Conservation (phyloP, 1,140 invertebrate species). For the Penaeus indicus region DNA sequence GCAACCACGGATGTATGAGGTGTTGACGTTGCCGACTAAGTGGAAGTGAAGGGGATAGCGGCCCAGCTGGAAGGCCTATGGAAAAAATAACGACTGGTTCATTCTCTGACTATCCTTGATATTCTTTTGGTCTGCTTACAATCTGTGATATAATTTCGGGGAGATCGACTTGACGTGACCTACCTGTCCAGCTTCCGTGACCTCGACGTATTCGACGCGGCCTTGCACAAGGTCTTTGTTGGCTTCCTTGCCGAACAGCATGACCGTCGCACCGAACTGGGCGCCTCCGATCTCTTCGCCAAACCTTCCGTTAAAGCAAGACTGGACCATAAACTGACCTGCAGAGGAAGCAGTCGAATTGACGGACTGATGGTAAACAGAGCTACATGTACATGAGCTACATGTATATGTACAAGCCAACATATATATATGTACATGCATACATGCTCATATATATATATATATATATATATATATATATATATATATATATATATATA, state of each 20-base stretch:
- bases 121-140: neutral
- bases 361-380: too few relatives aligned
- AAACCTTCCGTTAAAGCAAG: constrained; percentile 59
- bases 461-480: too few relatives aligned
- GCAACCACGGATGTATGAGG: constrained; percentile 55
- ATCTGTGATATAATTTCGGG: too few relatives aligned
- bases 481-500: too few relatives aligned
- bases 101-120: neutral
- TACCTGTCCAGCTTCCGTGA: constrained; percentile 63
- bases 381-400: too few relatives aligned
- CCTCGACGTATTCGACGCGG: constrained; percentile 52
- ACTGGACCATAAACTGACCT: constrained; percentile 58
- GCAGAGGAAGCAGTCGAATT: neutral
- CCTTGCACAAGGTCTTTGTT: constrained; percentile 52
- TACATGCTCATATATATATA: too few relatives aligned
- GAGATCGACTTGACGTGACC: neutral
- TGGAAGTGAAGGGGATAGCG: constrained; percentile 65
- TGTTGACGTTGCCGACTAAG: constrained; percentile 51
- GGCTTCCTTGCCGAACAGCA: constrained; percentile 50
- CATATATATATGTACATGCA: too few relatives aligned
- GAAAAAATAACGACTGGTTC: neutral
- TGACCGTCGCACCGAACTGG: constrained; percentile 59
- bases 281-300: constrained; percentile 55
- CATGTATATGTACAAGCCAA: too few relatives aligned
- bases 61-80: constrained; percentile 60